Conservation (phyloP, 2,888 invertebrate genomes). For the Tyria jacobaeae region DNA sequence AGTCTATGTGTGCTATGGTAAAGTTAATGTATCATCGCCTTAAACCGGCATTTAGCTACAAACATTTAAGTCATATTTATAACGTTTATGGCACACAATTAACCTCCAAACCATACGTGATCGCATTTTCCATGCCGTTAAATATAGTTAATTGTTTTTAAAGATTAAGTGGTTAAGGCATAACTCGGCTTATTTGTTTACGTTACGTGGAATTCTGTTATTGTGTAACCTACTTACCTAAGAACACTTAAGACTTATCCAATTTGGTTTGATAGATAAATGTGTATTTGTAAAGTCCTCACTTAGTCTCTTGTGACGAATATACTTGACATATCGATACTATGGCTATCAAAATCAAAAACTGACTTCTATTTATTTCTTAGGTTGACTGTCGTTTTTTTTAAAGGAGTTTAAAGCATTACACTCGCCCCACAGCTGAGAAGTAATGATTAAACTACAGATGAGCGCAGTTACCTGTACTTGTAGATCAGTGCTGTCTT, state of each 20-base stretch:
- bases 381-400: background rate
- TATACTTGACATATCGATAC: background rate
- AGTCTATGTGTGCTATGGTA: background rate
- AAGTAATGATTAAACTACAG: background rate
- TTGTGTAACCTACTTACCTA: constrained; percentile 15
- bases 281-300: background rate
- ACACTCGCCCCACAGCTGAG: background rate
- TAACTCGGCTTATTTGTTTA: constrained; percentile 31
- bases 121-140: constrained; percentile 34
- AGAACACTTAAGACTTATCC: constrained; percentile 27
- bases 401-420: background rate
- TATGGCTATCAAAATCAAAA: too few relatives aligned
- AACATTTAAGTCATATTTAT: constrained; percentile 16
- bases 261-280: constrained; percentile 9
- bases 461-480: too few relatives aligned
- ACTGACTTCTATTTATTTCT: too few relatives aligned
- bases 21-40: background rate
- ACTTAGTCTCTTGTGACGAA: background rate
- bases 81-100: constrained; percentile 23
- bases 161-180: constrained; percentile 33
- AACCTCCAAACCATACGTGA: constrained; percentile 23
- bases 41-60: constrained; percentile 4
- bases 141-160: constrained; percentile 41
- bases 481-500: too few relatives aligned
- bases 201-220: constrained; percentile 1